These are phyloP conservation scores for Panurus biarmicus DNA, from an alignment of 2,113 vertebrate species.

Conservation along the genomic window DNA sequence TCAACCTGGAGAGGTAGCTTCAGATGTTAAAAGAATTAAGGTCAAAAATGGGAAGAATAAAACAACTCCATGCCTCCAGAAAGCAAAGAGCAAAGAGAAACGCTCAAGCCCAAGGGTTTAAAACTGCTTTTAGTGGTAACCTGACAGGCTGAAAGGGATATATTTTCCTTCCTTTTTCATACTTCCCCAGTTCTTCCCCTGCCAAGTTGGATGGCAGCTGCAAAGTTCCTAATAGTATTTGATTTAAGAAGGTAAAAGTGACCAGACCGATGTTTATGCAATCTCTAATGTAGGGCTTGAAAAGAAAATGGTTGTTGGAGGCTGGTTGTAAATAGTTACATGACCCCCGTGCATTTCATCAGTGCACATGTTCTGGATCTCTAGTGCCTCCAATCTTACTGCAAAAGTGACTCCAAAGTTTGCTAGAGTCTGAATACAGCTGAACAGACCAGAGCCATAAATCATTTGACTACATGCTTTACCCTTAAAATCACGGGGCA, in stretches of 20 bases:
- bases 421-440: neutral
- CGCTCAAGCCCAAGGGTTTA: neutral
- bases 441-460: neutral
- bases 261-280: slow-evolving; percentile 6
- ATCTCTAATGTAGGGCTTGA: neutral
- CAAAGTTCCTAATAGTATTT: neutral
- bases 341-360: slow-evolving; percentile 7
- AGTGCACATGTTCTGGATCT: slow-evolving; percentile 4
- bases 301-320: slow-evolving; percentile 36
- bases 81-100: neutral
- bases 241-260: slow-evolving; percentile 1
- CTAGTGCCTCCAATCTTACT: neutral
- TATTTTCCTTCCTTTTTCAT: neutral
- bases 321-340: slow-evolving; percentile 38
- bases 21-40: neutral
- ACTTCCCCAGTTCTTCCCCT: neutral
- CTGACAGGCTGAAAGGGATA: neutral
- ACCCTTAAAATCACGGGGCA: neutral
- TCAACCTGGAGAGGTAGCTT: neutral
- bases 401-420: slow-evolving; percentile 10
- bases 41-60: neutral
- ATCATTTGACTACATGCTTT: neutral
- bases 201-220: neutral
- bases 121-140: neutral
- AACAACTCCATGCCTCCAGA: neutral